These are phyloP conservation scores for Syngnathus scovelli DNA, from an alignment of 2,113 vertebrate genomes.

Conservation along the genomic window DNA sequence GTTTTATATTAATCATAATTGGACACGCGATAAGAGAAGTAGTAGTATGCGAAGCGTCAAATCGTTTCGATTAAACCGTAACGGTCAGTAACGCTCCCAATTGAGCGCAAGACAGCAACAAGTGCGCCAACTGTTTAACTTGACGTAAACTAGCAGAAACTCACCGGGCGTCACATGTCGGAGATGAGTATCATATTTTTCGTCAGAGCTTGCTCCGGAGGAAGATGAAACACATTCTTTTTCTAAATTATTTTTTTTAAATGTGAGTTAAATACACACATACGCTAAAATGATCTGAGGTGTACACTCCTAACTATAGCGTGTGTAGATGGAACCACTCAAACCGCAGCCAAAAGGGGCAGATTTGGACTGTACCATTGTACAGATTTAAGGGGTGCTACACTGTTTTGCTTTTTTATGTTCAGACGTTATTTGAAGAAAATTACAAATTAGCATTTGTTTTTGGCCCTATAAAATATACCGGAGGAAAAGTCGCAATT, in stretches of 20 bases:
- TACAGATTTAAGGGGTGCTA: background rate
- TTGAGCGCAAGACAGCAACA: constrained; percentile 49
- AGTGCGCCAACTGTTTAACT: constrained; percentile 33
- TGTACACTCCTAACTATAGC: background rate
- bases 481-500: background rate
- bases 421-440: background rate
- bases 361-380: constrained; percentile 44
- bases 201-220: background rate
- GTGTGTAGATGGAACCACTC: constrained; percentile 19
- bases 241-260: background rate
- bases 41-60: background rate
- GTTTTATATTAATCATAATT: background rate
- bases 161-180: constrained; percentile 32
- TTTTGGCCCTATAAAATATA: too few relatives aligned
- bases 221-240: background rate
- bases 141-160: background rate
- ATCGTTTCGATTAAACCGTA: background rate
- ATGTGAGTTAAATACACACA: background rate
- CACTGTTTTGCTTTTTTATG: background rate
- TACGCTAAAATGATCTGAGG: too few relatives aligned
- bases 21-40: background rate
- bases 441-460: too few relatives aligned
- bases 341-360: background rate
- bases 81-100: background rate
- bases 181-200: background rate